Base-by-base conservation (phyloP, 2,797 vertebrate species). In the Salarias fasciatus region DNA sequence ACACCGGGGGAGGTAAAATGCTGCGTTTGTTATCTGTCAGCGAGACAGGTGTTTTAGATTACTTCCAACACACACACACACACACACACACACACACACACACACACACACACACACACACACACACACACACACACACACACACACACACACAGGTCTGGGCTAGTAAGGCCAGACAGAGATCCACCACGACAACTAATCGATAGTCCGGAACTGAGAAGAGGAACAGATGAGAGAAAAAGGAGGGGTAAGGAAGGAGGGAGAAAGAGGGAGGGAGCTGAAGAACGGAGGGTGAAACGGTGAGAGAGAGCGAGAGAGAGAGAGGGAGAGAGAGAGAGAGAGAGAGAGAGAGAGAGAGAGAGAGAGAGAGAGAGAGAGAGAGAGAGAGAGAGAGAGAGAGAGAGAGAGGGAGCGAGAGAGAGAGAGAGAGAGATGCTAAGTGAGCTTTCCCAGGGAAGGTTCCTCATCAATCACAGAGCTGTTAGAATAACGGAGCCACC, bases 141-240 rank as follows among this genome's bases (percentile, higher is more conserved):
- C 48, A 69, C 59, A 60, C 55, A 60, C 53, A 68, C 6, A 14
- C 38, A 42, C 4, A 15, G 6, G 31, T 38, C 33, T 54, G 65
- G 56, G 62, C 49, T 75, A 80, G 88, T 76, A 88, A 78, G 83
- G 85, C 78, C 79, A 85, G 83, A 75, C 80, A 81, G 76, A 86
- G 85, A 90, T 88, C 84, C 86, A 89, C 84, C 88, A 80, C 84
- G 91, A 94, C 91, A 92, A 89, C 76, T 89, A 92, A 93, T 93
- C 93, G 73, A 93, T 94, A 89, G 80, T 71, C 78, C 67, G 47
- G 79, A 79, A 84, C 83, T 63, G 63, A 72, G 72, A 72, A 80
- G 71, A 75, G 69, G 54, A 82, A 76, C 53, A 43, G 66, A 83
- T 77, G 75, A 75, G 72, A 68, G 33, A 62, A 68, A 59, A 64